Conservation (phyloP, 2,888 invertebrate species). For the Drosophila mercatorum region DNA sequence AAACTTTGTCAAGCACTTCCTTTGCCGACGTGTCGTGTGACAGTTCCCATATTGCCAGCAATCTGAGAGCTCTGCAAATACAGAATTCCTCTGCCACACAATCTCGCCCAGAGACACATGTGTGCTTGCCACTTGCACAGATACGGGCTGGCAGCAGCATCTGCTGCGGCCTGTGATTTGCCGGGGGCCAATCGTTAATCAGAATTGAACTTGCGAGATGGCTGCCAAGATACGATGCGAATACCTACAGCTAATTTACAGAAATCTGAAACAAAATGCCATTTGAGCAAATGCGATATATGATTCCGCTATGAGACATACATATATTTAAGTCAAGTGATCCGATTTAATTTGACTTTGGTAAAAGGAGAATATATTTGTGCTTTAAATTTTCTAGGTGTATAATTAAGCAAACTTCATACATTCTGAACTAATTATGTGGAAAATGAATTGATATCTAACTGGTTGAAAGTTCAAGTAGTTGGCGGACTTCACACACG, state of each 20-base stretch:
- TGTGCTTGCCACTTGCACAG: slow-evolving; percentile 4
- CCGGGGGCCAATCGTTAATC: slow-evolving; percentile 45
- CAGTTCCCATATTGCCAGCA: slow-evolving; percentile 65
- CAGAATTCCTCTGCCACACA: slow-evolving; percentile 11
- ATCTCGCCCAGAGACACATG: slow-evolving; percentile 8
- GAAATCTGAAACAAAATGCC: slow-evolving; percentile 12
- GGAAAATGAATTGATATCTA: neutral
- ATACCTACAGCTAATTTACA: slow-evolving; percentile 43
- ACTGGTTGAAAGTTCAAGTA: neutral
- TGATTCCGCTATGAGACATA: neutral
- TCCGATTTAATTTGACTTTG: neutral
- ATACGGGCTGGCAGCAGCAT: neutral
- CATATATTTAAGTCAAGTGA: no score
- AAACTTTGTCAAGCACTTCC: slow-evolving; percentile 77
- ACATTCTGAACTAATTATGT: neutral
- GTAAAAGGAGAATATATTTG: neutral
- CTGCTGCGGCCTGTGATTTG: slow-evolving; percentile 5
- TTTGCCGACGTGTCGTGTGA: slow-evolving; percentile 68
- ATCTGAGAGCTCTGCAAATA: slow-evolving; percentile 29
- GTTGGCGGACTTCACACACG: neutral
- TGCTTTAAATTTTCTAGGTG: neutral
- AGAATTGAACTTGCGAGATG: slow-evolving; percentile 51
- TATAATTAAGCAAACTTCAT: neutral
- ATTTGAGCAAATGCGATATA: slow-evolving; percentile 3
- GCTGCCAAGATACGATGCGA: slow-evolving; percentile 38